Percentiles rank a stretch among this genome's conserved stretches.
These are phyloP conservation scores for Xestia rhomboidea DNA, from an alignment of 2,888 invertebrate species.

Conservation along the genomic window DNA sequence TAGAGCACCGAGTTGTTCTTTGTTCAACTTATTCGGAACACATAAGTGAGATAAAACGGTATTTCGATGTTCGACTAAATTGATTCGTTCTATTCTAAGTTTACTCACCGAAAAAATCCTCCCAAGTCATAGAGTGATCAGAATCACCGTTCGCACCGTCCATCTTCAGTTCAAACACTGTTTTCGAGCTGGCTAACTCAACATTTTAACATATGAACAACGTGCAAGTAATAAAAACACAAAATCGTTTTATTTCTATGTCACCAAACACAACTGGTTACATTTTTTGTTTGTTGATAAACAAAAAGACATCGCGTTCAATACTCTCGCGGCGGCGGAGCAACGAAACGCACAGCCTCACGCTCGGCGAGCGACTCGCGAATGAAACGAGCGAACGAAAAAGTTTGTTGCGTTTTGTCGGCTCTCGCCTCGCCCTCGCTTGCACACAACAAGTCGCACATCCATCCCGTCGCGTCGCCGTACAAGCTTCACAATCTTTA, in stretches of 20 bases:
- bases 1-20: conserved; percentile 41
- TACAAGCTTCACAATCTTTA: conserved; percentile 30
- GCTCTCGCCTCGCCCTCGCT: conserved; percentile 32
- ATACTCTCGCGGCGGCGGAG: conserved; percentile 66
- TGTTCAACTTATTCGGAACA: conserved; percentile 19
- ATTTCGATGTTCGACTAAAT: conserved; percentile 17
- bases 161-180: conserved; percentile 82
- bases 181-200: conserved; percentile 73
- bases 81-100: conserved; percentile 14
- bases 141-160: conserved; percentile 91
- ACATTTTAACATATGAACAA: conserved; percentile 69
- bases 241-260: conserved; percentile 68
- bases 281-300: conserved; percentile 83
- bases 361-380: conserved; percentile 75
- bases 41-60: conserved; percentile 1
- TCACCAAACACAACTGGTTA: conserved; percentile 76
- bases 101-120: conserved; percentile 93
- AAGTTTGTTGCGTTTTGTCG: conserved; percentile 58
- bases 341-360: conserved; percentile 72
- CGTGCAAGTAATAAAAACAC: conserved; percentile 68
- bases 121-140: conserved; percentile 93
- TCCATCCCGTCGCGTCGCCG: conserved; percentile 24
- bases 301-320: conserved; percentile 82
- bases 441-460: conserved; percentile 2
- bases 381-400: conserved; percentile 77